Conservation (phyloP, 2,888 invertebrate species). For the Ommatoiulus sabulosus region DNA sequence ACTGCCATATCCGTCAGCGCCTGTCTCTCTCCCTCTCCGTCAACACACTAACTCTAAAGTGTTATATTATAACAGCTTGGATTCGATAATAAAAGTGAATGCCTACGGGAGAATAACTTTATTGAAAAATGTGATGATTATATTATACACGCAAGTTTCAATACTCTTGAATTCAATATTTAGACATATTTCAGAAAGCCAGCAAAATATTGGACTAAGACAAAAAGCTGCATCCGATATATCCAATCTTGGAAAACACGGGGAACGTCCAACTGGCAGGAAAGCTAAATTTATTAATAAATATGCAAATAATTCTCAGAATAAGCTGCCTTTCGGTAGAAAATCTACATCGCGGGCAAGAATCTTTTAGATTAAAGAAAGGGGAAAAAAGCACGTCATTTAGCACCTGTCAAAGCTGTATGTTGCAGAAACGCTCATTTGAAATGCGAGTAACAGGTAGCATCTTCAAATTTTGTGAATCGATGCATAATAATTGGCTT, state of each 20-base stretch:
- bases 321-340: background rate
- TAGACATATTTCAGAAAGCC: background rate
- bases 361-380: background rate
- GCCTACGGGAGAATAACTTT: background rate
- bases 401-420: background rate
- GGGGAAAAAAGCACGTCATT: background rate
- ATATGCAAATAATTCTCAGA: background rate
- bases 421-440: background rate
- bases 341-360: background rate
- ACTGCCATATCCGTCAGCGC: background rate
- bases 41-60: background rate
- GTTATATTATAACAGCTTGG: constrained; percentile 5
- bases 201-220: background rate
- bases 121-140: constrained; percentile 36
- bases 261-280: background rate
- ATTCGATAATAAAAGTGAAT: constrained; percentile 19
- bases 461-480: no score
- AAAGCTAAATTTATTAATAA: background rate
- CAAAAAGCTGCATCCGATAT: background rate
- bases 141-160: background rate
- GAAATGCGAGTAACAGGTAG: no score
- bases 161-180: constrained; percentile 22
- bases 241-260: background rate
- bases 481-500: no score
- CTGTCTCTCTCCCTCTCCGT: background rate